Conservation (phyloP, 2,888 invertebrate genomes). For the Melipona beecheii region DNA sequence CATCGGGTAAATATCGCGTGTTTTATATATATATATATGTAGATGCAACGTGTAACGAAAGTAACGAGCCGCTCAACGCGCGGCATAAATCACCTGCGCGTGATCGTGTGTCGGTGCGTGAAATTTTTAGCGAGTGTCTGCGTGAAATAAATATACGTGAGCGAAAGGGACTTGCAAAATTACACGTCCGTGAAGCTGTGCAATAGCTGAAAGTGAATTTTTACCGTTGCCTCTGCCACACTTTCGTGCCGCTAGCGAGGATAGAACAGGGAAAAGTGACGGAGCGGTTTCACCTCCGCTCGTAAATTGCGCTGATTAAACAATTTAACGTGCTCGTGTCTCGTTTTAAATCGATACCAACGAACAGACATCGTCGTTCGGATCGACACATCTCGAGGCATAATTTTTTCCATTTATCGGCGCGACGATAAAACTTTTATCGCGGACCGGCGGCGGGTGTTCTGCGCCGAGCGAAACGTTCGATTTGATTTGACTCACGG, state of each 20-base stretch:
- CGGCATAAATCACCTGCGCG: background rate
- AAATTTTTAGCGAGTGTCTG: background rate
- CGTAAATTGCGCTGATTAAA: background rate
- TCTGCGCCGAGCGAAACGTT: background rate
- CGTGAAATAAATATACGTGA: background rate
- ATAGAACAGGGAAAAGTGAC: background rate
- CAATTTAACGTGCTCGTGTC: background rate
- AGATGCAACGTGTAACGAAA: background rate
- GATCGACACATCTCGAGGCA: background rate
- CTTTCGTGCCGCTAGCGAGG: background rate
- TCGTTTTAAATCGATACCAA: background rate
- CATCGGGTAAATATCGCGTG: background rate
- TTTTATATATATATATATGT: background rate
- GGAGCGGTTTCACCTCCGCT: background rate
- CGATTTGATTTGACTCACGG: background rate
- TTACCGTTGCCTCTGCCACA: background rate
- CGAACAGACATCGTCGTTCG: background rate
- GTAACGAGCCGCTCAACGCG: background rate
- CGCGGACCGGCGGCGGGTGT: background rate
- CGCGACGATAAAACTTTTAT: background rate
- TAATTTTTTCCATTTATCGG: background rate
- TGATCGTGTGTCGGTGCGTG: background rate
- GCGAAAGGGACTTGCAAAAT: conserved; percentile 5
- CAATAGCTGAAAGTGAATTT: conserved; percentile 19
- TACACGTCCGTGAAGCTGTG: background rate